Base-by-base conservation (phyloP, 2,113 vertebrate genomes). In the Takifugu bimaculatus region DNA sequence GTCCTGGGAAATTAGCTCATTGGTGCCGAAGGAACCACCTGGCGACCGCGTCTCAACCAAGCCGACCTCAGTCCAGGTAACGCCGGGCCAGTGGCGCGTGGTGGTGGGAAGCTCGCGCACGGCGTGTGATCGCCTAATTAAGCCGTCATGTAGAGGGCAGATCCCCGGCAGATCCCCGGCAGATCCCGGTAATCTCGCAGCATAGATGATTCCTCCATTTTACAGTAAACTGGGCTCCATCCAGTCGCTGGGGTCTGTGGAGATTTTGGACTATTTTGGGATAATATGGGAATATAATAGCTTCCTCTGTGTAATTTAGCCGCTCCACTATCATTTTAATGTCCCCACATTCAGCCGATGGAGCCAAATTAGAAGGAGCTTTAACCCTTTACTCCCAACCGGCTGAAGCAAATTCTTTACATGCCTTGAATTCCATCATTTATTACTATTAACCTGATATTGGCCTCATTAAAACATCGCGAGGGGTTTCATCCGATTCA, bases 1-100 rank as follows among this genome's bases (percentile, higher is more conserved):
- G 50, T 55, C 68, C 71, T 70, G 58, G 77, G 26, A 75, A 35
- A 11, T 78, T 72, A 48, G 64, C 75, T 69, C 44, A 39, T 69
- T n/a, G 76, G 53, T 45, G 62, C 45, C 14, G 58, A 70, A 67
- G 25, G 75, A 13, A 76, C 66, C 74, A 13, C 60, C 42, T 59
- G 50, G 64, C 26, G 15, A 54, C 57, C 43, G 48, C 59, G 55
- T 63, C 68, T 50, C 50, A 54, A 32, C 15, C 43, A 62, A 14
- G 13, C 62, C 60, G 51, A 4, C 50, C 13, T 4, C 50, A 47
- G 25, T 78, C 35, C 73, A 85, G 87, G 87, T 87, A 85, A 77
- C 10, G 49, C 54, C n/a, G 26, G 2, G 35, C 27, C 56, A 0
- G 25, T 26, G 20, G 20, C 20, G 20, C 20, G 20, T 20, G 20